Conservation (phyloP, 2,888 invertebrate genomes). For the Polyommatus icarus region DNA sequence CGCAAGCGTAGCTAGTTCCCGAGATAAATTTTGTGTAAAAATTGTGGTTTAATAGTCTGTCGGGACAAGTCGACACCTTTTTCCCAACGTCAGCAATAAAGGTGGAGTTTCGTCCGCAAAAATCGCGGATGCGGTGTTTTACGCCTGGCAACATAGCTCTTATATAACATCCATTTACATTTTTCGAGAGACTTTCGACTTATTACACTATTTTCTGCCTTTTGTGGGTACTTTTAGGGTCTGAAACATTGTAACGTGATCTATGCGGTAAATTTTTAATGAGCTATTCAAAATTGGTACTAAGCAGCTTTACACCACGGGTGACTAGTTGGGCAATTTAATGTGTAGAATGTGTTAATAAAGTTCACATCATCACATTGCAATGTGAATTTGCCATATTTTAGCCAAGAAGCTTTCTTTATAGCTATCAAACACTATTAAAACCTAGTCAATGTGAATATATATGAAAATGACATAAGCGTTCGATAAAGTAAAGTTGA, state of each 20-base stretch:
- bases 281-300: too few species aligned
- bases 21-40: slow-evolving; percentile 21
- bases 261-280: too few species aligned
- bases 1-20: slow-evolving; percentile 3
- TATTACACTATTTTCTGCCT: background rate
- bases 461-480: too few species aligned
- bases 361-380: too few species aligned
- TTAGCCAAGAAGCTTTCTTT: too few species aligned
- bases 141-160: slow-evolving; percentile 12
- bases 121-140: slow-evolving; percentile 21
- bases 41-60: slow-evolving; percentile 22
- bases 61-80: slow-evolving; percentile 24
- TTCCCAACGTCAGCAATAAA: slow-evolving; percentile 19
- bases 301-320: too few species aligned
- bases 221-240: background rate
- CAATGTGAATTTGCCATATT: too few species aligned
- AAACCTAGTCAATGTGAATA: too few species aligned
- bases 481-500: too few species aligned
- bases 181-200: background rate
- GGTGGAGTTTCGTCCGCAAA: slow-evolving; percentile 27
- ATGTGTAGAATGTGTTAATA: too few species aligned
- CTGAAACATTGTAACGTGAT: background rate
- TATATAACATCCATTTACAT: slow-evolving; percentile 24
- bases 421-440: too few species aligned
- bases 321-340: too few species aligned